Evolutionary conservation across 2,113 vertebrate genomes (phyloP).

Genomic region (Speoplatyrhinus poulsoni): DNA sequence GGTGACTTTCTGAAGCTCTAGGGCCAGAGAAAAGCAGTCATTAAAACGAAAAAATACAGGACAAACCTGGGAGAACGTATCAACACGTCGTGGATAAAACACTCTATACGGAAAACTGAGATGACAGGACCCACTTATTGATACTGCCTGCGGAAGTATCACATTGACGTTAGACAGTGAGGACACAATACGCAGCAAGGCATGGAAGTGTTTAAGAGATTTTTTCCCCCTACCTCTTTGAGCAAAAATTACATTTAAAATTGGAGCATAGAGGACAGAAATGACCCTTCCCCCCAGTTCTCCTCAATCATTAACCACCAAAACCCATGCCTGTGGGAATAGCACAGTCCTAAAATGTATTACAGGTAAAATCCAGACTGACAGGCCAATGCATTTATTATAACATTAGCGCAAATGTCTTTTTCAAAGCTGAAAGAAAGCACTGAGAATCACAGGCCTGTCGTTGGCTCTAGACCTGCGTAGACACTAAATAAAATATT

Average conservation of each 20-base stretch:
- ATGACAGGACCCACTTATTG: not conserved
- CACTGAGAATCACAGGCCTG: constrained; percentile 31
- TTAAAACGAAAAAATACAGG: not conserved
- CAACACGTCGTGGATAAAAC: constrained; percentile 42
- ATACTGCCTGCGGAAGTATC: not conserved
- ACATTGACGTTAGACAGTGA: not conserved
- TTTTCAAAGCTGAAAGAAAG: constrained; percentile 40
- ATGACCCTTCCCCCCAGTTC: constrained; percentile 25
- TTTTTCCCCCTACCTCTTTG: not conserved
- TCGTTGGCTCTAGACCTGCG: constrained; percentile 13
- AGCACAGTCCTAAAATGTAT: constrained; percentile 63
- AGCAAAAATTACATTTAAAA: not conserved
- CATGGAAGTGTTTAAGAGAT: no score
- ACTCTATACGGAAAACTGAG: constrained; percentile 6
- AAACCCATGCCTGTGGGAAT: constrained; percentile 31
- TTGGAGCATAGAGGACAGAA: constrained; percentile 10
- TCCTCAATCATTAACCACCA: constrained; percentile 64
- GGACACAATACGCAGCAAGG: no score
- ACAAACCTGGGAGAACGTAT: constrained; percentile 37
- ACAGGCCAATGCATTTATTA: constrained; percentile 67
- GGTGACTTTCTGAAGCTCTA: constrained; percentile 46
- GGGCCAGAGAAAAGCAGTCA: constrained; percentile 54
- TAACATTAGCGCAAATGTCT: constrained; percentile 52
- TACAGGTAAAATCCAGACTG: constrained; percentile 55
- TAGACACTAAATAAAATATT: constrained; percentile 26